Evolutionary conservation across 2,797 vertebrate genomes (phyloP).

Genomic region (Takifugu ocellatus): DNA sequence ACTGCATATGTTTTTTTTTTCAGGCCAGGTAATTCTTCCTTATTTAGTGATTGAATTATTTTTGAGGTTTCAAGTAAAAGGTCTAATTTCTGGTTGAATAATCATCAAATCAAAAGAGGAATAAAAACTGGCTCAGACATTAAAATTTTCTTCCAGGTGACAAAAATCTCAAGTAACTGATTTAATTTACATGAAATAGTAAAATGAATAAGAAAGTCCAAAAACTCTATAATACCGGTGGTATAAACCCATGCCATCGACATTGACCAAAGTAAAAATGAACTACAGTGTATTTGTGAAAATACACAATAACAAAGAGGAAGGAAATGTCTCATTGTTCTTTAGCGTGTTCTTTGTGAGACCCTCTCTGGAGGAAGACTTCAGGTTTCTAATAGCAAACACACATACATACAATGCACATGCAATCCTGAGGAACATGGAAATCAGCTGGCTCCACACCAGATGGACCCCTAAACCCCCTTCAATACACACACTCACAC

Average conservation of each 20-base stretch:
- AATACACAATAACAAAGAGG: slow-evolving; percentile 16
- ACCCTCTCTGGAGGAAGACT: slow-evolving; percentile 8
- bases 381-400: slow-evolving; percentile 18
- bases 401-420: neutral
- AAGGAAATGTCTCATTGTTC: slow-evolving; percentile 28
- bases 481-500: slow-evolving; percentile 6
- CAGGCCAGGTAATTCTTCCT: neutral
- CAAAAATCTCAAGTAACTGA: neutral
- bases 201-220: no score
- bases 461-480: slow-evolving; percentile 29
- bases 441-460: slow-evolving; percentile 46
- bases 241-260: neutral
- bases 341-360: slow-evolving; percentile 9
- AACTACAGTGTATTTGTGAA: neutral
- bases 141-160: neutral
- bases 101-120: slow-evolving; percentile 7
- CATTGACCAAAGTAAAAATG: slow-evolving; percentile 13
- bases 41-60: no score
- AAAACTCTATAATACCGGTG: no score
- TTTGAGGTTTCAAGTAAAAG: no score
- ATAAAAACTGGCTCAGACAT: slow-evolving; percentile 6
- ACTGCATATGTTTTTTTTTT: neutral
- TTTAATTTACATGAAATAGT: no score
- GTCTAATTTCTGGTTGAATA: neutral
- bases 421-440: slow-evolving; percentile 26